Percentiles rank a stretch among this genome's conserved stretches.
These are phyloP conservation scores for Labeo rohita DNA, from an alignment of 2,113 vertebrate species.

Conservation along the genomic window DNA sequence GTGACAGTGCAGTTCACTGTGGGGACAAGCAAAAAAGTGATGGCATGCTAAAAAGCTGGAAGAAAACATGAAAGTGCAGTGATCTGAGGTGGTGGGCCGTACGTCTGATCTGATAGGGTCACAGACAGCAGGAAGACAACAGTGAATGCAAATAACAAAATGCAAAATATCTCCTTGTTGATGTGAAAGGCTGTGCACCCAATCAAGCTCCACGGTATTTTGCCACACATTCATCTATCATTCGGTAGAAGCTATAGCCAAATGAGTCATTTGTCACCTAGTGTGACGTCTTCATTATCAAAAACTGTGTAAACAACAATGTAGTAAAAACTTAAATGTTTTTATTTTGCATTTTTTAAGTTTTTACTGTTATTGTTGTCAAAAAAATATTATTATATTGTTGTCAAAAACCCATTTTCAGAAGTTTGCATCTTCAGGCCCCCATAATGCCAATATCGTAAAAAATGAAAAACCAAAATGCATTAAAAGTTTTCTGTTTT, in stretches of 20 bases:
- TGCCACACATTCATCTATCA: constrained; percentile 8
- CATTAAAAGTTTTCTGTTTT: too few species aligned
- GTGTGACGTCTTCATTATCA: neutral
- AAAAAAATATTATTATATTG: too few species aligned
- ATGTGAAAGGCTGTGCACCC: constrained; percentile 8
- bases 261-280: neutral
- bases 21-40: neutral
- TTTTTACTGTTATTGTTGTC: too few species aligned
- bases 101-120: neutral
- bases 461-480: too few species aligned
- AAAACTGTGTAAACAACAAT: neutral
- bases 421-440: too few species aligned
- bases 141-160: neutral
- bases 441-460: too few species aligned
- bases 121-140: neutral
- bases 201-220: constrained; percentile 9
- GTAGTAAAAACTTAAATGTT: too few species aligned
- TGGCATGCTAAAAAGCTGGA: neutral
- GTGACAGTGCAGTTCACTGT: neutral
- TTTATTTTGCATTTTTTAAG: too few species aligned
- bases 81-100: neutral
- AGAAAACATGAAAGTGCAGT: neutral
- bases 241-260: neutral
- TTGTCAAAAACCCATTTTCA: too few species aligned
- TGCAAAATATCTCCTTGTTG: neutral